phyloP scores from a whole-genome alignment of 2,888 invertebrate genomes.

The Apodemia hepburni region DNA sequence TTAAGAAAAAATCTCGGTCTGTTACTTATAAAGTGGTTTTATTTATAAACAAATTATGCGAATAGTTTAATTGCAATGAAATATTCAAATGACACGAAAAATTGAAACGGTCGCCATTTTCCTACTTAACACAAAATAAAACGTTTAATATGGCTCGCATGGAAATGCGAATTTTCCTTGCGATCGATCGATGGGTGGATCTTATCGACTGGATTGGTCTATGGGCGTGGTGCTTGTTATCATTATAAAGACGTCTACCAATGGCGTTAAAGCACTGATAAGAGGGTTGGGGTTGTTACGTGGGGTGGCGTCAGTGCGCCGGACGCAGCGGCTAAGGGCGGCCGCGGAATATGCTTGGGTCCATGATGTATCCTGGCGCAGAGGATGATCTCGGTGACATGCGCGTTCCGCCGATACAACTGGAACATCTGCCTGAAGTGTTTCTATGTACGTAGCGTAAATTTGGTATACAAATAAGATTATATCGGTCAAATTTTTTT shows the following conservation, averaged over 20 bases:
- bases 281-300: constrained; percentile 71
- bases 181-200: constrained; percentile 73
- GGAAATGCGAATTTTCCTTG: constrained; percentile 61
- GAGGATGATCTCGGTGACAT: constrained; percentile 74
- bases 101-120: constrained; percentile 3
- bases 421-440: constrained; percentile 87
- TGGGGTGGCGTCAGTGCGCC: constrained; percentile 67
- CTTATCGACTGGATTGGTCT: constrained; percentile 55
- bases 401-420: constrained; percentile 86
- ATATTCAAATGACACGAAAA: constrained; percentile 9
- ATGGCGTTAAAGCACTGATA: constrained; percentile 55
- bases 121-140: constrained; percentile 30
- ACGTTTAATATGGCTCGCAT: constrained; percentile 59
- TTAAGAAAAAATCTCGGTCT: too few relatives aligned
- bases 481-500: not conserved
- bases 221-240: constrained; percentile 73
- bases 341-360: constrained; percentile 68
- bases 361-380: constrained; percentile 74
- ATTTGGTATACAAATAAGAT: not conserved
- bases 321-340: constrained; percentile 55
- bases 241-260: constrained; percentile 54
- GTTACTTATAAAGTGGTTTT: too few relatives aligned
- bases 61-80: not conserved
- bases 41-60: not conserved
- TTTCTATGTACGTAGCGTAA: constrained; percentile 83